Base-by-base conservation (phyloP, 2,797 vertebrate species). In the Tachyglossus aculeatus region DNA sequence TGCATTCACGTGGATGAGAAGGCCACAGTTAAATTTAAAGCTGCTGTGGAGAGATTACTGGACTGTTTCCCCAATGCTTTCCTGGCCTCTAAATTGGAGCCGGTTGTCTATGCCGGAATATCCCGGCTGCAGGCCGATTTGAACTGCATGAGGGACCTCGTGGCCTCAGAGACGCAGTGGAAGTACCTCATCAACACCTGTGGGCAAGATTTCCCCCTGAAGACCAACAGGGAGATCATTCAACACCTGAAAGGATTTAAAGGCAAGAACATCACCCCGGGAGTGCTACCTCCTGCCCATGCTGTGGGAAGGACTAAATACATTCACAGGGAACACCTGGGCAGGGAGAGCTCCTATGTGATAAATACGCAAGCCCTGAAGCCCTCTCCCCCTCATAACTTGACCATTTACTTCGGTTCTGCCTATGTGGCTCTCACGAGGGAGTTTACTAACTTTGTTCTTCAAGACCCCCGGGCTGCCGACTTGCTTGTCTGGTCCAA, bases 131-230 rank as follows among this genome's bases (percentile, higher is more conserved):
- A 66, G 50, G 86, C 90, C 0, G 90, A 91, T 44, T 54, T 91
- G 27, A 77, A 83, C 72, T 91, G 91, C 82, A 32, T 86, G 32
- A 71, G 55, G 21, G 88, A 93, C 37, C 80, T 90, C 1, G 63
- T 66, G 38, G 41, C 44, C 55, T 88, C 84, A 0, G 0, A 60
- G 0, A 0, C 86, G 12, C 81, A 48, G 0, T 92, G 90, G 88
- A 69, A 52, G 6, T 91, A 87, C 0, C 7, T 83, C 5, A 61
- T 91, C 77, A 91, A 90, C 63, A 53, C 67, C 12, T 93, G 90
- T 0, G 86, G 86, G 14, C 91, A 93, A 57, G 88, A 93, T 40
- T 88, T 91, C 15, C 91, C 90, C n/a, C 75, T 93, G 78, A 91
- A 89, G 51, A 92, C 84, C 50, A 92, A 82, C 68, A 70, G 6